Conservation (phyloP, 2,113 vertebrate species). For the human (Homo sapiens) region GRCh38 chr6:97468001-97468500, state of each 20-base stretch:
- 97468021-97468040: slow-evolving; percentile 38
- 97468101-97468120: slow-evolving; percentile 8
- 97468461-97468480: too few species aligned
- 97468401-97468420: not conserved
- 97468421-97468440: not conserved
- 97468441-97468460: not conserved
- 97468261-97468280: not conserved
- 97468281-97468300: slow-evolving; percentile 10
- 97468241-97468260: not conserved
- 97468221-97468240: not conserved
- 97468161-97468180: slow-evolving; percentile 5
- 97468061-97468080: not conserved
- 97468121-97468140: not conserved
- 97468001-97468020: not conserved
- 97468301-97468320: slow-evolving; percentile 41
- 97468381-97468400: slow-evolving; percentile 35
- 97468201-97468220: not conserved
- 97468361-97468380: slow-evolving; percentile 34
- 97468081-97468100: slow-evolving; percentile 9
- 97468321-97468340: slow-evolving; percentile 2
- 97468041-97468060: slow-evolving; percentile 7
- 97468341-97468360: slow-evolving; percentile 38
- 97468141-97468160: not conserved
- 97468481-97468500: too few species aligned
- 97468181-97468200: not conserved